Conservation (phyloP, 2,888 invertebrate genomes). For the Cenopis cana region DNA sequence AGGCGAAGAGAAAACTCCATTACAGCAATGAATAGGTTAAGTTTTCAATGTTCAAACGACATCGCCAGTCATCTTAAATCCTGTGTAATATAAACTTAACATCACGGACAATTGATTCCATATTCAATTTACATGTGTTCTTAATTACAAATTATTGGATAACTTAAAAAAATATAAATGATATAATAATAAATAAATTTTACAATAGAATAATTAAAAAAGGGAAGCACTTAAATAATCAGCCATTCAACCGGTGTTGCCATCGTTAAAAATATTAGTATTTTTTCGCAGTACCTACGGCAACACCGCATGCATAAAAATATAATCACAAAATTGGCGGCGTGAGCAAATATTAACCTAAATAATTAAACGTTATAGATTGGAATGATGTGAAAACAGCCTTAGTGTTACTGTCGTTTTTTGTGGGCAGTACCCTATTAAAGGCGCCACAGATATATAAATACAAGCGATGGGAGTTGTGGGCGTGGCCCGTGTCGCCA, state of each 20-base stretch:
- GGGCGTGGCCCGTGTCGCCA: no score
- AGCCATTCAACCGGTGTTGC: conserved; percentile 43
- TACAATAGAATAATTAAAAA: conserved; percentile 48
- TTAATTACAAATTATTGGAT: conserved; percentile 53
- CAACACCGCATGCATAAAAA: conserved; percentile 50
- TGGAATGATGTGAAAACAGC: conserved; percentile 27
- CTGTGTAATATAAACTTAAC: conserved; percentile 32
- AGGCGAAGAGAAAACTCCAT: no score
- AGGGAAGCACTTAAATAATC: conserved; percentile 59
- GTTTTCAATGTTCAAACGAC: not conserved
- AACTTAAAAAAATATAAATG: conserved; percentile 49
- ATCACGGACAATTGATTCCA: conserved; percentile 31
- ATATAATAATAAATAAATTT: conserved; percentile 50
- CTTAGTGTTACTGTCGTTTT: not conserved
- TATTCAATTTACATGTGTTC: conserved; percentile 39
- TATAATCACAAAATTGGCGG: conserved; percentile 58
- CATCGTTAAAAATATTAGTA: conserved; percentile 14
- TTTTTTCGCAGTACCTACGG: conserved; percentile 42
- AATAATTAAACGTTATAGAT: conserved; percentile 15
- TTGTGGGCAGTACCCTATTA: no score
- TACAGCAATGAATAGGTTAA: conserved; percentile 1
- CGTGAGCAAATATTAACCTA: conserved; percentile 75
- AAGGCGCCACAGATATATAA: no score
- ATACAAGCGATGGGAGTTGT: no score
- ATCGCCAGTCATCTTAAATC: conserved; percentile 16